These are phyloP conservation scores for Orestias chungarensis DNA, from an alignment of 2,797 vertebrate species.

Conservation along the genomic window DNA sequence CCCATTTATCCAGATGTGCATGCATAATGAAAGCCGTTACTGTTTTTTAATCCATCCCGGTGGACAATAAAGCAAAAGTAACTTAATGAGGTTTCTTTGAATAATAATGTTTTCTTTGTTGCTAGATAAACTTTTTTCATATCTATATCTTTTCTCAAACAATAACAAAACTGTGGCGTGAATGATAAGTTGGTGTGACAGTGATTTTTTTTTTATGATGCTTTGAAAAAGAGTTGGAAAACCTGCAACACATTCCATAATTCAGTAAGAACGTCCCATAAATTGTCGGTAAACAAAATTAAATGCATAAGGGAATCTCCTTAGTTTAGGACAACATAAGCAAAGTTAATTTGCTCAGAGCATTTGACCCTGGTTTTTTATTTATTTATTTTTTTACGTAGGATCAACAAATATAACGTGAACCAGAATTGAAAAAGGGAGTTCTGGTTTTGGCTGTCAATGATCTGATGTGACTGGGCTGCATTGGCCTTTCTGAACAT, in stretches of 20 bases:
- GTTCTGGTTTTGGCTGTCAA: conserved; percentile 18
- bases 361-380: too few relatives aligned
- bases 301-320: not conserved
- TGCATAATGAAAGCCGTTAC: too few relatives aligned
- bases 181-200: not conserved
- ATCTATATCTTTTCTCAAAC: too few relatives aligned
- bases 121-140: too few relatives aligned
- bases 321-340: not conserved
- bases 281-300: not conserved
- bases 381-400: too few relatives aligned
- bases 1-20: too few relatives aligned
- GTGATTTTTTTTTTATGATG: not conserved
- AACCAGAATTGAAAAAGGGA: conserved; percentile 14
- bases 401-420: too few relatives aligned
- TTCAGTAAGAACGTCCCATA: not conserved
- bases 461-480: conserved; percentile 18
- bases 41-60: too few relatives aligned
- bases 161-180: not conserved
- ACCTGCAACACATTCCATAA: not conserved
- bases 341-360: conserved; percentile 26
- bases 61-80: too few relatives aligned
- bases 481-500: not conserved
- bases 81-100: too few relatives aligned
- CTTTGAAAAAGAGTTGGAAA: not conserved
- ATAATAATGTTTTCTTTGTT: too few relatives aligned